phyloP scores from a whole-genome alignment of 2,797 vertebrate species.

The Trachops cirrhosus region DNA sequence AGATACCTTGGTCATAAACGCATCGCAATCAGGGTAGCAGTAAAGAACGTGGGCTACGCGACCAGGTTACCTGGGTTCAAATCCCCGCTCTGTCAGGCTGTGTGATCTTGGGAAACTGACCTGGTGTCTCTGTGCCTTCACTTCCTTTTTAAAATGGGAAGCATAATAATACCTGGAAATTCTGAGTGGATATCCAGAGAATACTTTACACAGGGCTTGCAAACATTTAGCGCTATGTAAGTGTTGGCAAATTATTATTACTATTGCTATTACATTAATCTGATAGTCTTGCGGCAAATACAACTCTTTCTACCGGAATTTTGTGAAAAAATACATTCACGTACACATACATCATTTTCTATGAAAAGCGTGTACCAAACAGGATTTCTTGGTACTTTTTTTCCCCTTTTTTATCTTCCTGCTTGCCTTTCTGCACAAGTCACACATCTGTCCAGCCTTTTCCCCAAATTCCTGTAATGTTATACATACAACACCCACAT shows the following conservation, averaged over 20 bases:
- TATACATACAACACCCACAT: not conserved
- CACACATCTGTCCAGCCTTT: not conserved
- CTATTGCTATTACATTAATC: not conserved
- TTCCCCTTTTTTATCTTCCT: not conserved
- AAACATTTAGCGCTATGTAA: too few species aligned
- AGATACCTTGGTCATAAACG: not conserved
- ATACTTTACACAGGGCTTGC: not conserved
- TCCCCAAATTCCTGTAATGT: not conserved
- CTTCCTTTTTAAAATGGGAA: not conserved
- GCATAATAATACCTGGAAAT: not conserved
- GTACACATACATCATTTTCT: not conserved
- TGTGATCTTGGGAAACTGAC: not conserved
- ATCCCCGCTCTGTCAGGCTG: not conserved
- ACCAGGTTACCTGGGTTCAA: not conserved
- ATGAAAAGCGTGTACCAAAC: not conserved
- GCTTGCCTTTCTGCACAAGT: not conserved
- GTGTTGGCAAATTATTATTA: not conserved
- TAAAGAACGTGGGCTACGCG: not conserved
- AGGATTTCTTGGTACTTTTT: not conserved
- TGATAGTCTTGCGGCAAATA: not conserved
- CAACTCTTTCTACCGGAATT: not conserved
- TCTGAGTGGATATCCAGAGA: not conserved
- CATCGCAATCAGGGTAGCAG: not conserved
- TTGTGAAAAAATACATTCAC: not conserved
- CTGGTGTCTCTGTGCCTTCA: not conserved